Base-by-base conservation (phyloP, 2,888 invertebrate genomes). In the Rhagonycha lutea region DNA sequence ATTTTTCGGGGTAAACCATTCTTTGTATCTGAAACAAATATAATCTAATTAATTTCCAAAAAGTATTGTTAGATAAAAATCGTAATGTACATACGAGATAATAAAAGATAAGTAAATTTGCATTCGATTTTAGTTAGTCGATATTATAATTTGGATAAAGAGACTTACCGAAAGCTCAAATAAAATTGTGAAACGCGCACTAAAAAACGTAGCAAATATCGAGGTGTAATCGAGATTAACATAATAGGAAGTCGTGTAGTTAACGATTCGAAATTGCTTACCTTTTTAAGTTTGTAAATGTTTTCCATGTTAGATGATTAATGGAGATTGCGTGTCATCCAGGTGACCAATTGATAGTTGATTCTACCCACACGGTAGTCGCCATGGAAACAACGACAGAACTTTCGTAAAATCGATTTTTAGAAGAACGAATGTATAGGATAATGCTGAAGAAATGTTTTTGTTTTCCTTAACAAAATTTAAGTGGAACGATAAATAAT, bases 1-100 rank as follows among this genome's bases (percentile, higher is more conserved):
- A 80, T 81, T 86, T 85, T 83, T 88, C 88, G 32, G 88, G 88
- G 80, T 87, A 88, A 78, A 88, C 87, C 88, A 88, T 88, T 84
- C 87, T 84, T 83, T 84, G 84, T 83, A 86, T 80, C 24, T 24
- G 18, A 63, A 61, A 61, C 18, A 23, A 70, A 18, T n/a, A 18
- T 18, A 12, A 24, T 18, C 12, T 18, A 14, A 23, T 14, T 61
- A 18, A 14, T 61, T 70, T 70, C 4, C 29, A 18, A 14, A 18
- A 18, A 18, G 1, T 18, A 18, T 14, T 14, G 24, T 1, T 14
- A 67, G 67, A 14, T 24, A 69, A 69, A 69, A 69, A 60, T 10
- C 5, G n/a, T 23, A 23, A 29, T 69, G 10, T 14, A 18, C 3
- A 61, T 24, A 65, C 2, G 3, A 24, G 24, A 65, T 65, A 65